Base-by-base conservation (phyloP, 2,888 invertebrate genomes). In the Lasioglossum pauxillum region DNA sequence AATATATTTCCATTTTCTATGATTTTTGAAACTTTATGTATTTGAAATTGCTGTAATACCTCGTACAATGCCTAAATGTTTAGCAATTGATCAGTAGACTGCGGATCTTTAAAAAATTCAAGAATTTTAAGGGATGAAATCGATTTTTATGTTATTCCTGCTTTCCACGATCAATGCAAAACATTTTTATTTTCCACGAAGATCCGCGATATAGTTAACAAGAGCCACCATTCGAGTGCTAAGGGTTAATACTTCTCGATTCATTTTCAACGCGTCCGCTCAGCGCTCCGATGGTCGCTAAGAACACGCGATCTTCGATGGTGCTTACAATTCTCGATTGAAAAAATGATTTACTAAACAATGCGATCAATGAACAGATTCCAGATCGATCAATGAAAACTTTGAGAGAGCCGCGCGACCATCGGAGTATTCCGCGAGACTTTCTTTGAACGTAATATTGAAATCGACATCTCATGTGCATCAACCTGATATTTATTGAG, bases 401-500 rank as follows among this genome's bases (percentile, higher is more conserved):
- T 35, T 23, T 23, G 14, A 69, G 10, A 35, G 16, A 67, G 35
- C 7, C 19, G 8, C 4, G 23, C 23, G 38, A 12, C 67, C 67
- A 23, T 38, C 67, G 23, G 10, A 38, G 67, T 12, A 12, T 38
- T 31, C 31, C 8, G 35, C 64, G 64, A 64, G 27, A 64, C 64
- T 10, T 31, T 10, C 23, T 69, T 38, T 38, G 10, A 38, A 69
- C 35, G 31, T 23, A 35, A 69, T 69, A 69, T 38, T 38, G 7
- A 38, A 38, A 35, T 69, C 67, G 23, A 38, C 67, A 19, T 69
- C 41, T 71, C 41, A 71, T 71, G n/a, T 14, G n/a, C 71, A 71
- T 41, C 23, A n/a, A n/a, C 38, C 71, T 71, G 10, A 71, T 71
- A 71, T 41, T 71, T 71, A 41, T 71, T 71, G n/a, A 38, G n/a